A percentile compares a stretch with the other conserved stretches of the same genome.
These are phyloP conservation scores for Malurus alboscapulatus DNA, from an alignment of 2,113 vertebrate species.

Conservation along the genomic window DNA sequence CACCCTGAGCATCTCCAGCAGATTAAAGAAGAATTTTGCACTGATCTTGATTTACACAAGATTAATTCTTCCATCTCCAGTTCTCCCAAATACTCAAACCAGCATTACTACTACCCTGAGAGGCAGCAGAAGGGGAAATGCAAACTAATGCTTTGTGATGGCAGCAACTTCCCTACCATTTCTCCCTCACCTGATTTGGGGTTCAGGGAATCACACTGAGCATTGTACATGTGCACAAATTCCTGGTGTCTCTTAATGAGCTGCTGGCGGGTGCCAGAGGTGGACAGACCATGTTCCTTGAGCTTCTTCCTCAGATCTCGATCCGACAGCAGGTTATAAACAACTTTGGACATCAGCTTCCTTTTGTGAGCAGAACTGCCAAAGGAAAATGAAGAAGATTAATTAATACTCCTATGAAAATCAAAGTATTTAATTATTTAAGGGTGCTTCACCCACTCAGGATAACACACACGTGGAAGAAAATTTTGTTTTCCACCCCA, in stretches of 20 bases:
- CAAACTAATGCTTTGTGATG: fast-evolving
- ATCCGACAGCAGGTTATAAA: conserved; percentile 89
- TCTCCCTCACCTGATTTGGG: conserved; percentile 83
- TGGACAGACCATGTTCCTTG: conserved; percentile 81
- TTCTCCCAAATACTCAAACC: neutral
- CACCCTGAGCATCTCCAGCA: fast-evolving
- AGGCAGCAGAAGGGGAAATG: neutral
- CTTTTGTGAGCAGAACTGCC: conserved; percentile 76
- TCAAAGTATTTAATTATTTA: neutral
- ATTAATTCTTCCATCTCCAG: neutral
- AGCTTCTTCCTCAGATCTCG: conserved; percentile 86
- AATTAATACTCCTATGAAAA: neutral
- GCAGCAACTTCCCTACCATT: neutral
- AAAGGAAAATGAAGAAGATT: neutral
- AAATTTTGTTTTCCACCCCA: neutral
- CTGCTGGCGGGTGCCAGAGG: conserved; percentile 83
- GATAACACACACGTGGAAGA: neutral
- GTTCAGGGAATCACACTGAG: conserved; percentile 89
- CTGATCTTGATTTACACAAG: neutral
- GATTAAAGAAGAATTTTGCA: fast-evolving
- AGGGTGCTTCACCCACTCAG: neutral
- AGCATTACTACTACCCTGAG: fast-evolving
- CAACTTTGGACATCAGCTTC: conserved; percentile 84
- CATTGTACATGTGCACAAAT: conserved; percentile 88
- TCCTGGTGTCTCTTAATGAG: conserved; percentile 86